Evolutionary conservation across 2,113 vertebrate genomes (phyloP).

Genomic region (Camelus dromedarius): DNA sequence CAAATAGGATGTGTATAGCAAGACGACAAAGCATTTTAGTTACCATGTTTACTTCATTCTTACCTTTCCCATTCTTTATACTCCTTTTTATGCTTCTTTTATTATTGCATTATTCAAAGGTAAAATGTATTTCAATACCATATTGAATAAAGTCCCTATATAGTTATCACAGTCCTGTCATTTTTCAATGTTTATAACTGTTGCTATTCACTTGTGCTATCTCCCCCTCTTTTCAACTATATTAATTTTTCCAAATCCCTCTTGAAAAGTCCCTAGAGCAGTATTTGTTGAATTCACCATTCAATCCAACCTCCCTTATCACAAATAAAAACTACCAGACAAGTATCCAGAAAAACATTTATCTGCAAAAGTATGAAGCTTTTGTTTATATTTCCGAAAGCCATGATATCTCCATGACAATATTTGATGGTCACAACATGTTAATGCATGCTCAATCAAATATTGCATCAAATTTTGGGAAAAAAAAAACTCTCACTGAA

Average conservation of each 20-base stretch:
- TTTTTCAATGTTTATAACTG: constrained; percentile 20
- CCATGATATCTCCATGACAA: background rate
- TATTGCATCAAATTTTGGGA: background rate
- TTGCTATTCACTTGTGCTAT: constrained; percentile 14
- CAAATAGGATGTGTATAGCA: background rate
- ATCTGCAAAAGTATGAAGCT: background rate
- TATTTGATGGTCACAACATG: background rate
- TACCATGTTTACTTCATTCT: background rate
- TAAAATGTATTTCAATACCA: constrained; percentile 9
- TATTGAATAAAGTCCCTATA: background rate
- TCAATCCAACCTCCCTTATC: background rate
- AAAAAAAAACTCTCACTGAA: too few species aligned
- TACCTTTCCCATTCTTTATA: background rate
- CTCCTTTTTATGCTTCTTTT: background rate
- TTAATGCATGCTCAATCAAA: background rate
- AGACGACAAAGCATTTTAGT: background rate
- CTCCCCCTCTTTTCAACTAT: background rate
- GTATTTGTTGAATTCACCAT: constrained; percentile 2
- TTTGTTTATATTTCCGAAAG: background rate
- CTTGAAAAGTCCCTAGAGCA: background rate
- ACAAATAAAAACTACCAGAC: background rate
- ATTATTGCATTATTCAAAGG: background rate
- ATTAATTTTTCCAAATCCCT: background rate
- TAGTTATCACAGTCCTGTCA: background rate
- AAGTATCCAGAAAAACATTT: background rate